Evolutionary conservation across 2,888 invertebrate genomes (phyloP), one percentile per base, ranked within the genome.

Genomic region (Platynereis dumerilii): DNA sequence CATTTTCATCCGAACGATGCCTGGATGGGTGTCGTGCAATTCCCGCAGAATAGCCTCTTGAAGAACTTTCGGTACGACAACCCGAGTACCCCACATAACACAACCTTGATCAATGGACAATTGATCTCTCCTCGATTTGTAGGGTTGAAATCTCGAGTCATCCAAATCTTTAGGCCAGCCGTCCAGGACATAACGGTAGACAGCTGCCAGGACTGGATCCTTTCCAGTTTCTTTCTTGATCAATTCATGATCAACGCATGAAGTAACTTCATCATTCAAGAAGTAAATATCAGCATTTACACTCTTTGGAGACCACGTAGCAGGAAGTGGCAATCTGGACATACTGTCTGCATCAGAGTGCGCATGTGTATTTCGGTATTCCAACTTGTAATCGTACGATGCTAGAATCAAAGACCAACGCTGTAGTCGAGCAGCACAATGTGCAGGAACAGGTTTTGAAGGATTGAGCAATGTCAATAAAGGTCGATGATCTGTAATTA

Each of bases 11-110:
- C 70, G 53, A 7, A n/a, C 34, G 44, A 70, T 70, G 15, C 72
- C 72, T 34, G 68, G 66, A 64, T 76, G 72, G 52, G 63, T 61
- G 17, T 61, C 64, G 63, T 72, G 68, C 17, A 75, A 56, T 22
- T 67, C 69, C 1, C 60, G 42, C 42, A 73, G 39, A 12, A 75
- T 52, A 15, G 34, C 27, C 15, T 54, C 26, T 3, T 62, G 62
- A 39, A 61, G 42, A 42, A 52, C 52, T 20, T 39, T 12, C 2
- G 73, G 72, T 26, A 75, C 59, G 17, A 74, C 26, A 0, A 76
- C 71, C 1, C 69, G 45, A 29, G 55, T 42, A 12, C 70, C 70
- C 69, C 68, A 70, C 27, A 69, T 24, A 7, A 72, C 17, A 45
- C 63, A 67, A 3, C 66, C 58, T 22, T 67, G 29, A 5, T 70